Evolutionary conservation across 1,140 invertebrate genomes (phyloP).

Genomic region (Leucophenga varia): DNA sequence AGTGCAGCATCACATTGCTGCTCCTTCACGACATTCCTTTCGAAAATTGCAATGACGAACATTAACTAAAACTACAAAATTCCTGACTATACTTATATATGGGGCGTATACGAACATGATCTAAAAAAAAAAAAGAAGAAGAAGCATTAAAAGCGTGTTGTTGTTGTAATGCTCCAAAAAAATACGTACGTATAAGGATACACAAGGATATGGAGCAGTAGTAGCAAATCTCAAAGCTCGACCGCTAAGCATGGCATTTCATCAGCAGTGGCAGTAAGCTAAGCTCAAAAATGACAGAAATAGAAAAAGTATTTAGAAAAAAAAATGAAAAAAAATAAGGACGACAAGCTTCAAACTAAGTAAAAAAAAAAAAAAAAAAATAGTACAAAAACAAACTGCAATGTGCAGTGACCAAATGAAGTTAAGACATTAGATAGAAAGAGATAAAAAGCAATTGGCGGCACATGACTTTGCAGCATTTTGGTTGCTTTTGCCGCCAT

Average conservation of each 20-base stretch:
- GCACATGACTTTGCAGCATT: slow-evolving; percentile 47
- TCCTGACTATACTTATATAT: too few relatives aligned
- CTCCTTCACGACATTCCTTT: slow-evolving; percentile 1
- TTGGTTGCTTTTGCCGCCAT: neutral
- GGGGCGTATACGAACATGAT: too few relatives aligned
- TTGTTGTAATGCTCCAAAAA: too few relatives aligned
- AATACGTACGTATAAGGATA: too few relatives aligned
- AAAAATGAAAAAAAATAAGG: slow-evolving; percentile 1
- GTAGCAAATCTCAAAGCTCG: slow-evolving; percentile 37
- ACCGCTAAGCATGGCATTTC: slow-evolving; percentile 49
- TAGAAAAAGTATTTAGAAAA: neutral
- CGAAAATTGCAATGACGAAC: slow-evolving; percentile 21
- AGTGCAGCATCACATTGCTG: too few relatives aligned
- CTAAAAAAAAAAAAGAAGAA: too few relatives aligned
- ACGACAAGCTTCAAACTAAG: slow-evolving; percentile 6
- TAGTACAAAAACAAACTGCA: slow-evolving; percentile 18
- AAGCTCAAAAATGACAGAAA: slow-evolving; percentile 4
- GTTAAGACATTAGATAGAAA: slow-evolving; percentile 33
- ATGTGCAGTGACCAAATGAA: slow-evolving; percentile 51
- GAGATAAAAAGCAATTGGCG: slow-evolving; percentile 14
- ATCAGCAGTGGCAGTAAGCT: slow-evolving; percentile 25
- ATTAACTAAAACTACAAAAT: slow-evolving; percentile 40
- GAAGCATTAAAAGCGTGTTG: too few relatives aligned
- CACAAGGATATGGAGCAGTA: slow-evolving; percentile 1
- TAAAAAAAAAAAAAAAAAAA: neutral